Base-by-base conservation (phyloP, 2,113 vertebrate species). In the Datnioides undecimradiatus region DNA sequence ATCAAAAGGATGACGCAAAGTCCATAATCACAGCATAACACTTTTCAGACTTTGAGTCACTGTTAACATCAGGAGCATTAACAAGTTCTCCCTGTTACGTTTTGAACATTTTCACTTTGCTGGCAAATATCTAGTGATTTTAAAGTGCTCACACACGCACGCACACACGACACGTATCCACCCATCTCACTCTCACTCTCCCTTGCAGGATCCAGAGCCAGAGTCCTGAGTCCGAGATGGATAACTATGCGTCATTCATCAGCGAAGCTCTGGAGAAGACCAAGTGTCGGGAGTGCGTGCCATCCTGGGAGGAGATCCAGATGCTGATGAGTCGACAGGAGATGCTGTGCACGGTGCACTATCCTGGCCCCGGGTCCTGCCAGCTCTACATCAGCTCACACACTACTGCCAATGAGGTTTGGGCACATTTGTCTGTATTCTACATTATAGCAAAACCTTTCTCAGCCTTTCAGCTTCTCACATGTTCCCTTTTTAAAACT, bases 241-340 rank as follows among this genome's bases (percentile, higher is more conserved):
- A 97, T 40, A 94, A 96, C 78, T 99, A 97, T 0, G 96, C 96
- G 1, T 95, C 95, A 66, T 99, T 99, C 91, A 97, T 99, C 91
- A 91, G 94, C 9, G 96, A 95, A 78, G 97, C 97, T 0, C 90
- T 99, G 91, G 90, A 94, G 36, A 97, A 97, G 89, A 99, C 97
- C 0, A 95, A 95, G 29, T 95, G 96, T 64, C 93, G 97, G 13
- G 96, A 98, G 88, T 95, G 95, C 0, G 97, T 99, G 75, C 98
- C 98, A 1, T 99, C 97, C 0, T 95, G 97, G 92, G 97, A 97
- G 16, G 98, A 99, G 94, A 98, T 99, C 92, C 95, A 96, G 43
- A 96, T 95, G 68, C 93, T 99, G 88, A 96, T 97, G 92, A 94
- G 82, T 60, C 87, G 96, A 45, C 96, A 97, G 85, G 96, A 97